Base-by-base conservation (phyloP, 1,140 invertebrate genomes). In the Asobara japonica region DNA sequence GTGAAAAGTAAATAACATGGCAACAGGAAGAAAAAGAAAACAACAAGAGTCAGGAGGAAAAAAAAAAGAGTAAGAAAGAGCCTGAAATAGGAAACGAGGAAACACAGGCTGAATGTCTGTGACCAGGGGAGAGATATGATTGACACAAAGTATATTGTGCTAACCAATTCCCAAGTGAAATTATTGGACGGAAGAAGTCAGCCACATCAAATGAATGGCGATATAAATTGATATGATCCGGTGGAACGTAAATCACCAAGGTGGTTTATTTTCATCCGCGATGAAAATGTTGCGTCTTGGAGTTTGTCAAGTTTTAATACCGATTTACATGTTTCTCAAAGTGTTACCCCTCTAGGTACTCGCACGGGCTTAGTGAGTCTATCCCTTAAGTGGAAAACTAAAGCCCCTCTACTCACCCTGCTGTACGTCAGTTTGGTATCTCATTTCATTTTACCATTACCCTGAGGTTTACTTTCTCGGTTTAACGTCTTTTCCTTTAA, bases 381-480 rank as follows among this genome's bases (percentile, higher is more conserved):
- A 56, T 33, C 38, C 29, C 29, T 72, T 72, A 60, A 72, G 70
- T 72, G 45, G 64, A 72, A 72, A 66, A 51, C 38, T 72, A 66
- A 66, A 72, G 70, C 64, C 22, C 56, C 69, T 61, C 56, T 64
- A 29, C 60, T 27, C 45, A n/a, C 41, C 64, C 36, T 22, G 27
- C 60, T 71, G 18, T 56, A 6, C 22, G 51, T 65, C 61, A 25
- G 22, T 33, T 72, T 61, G 45, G 65, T 45, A 31, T 66, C 31
- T 33, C 65, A 61, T 38, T 65, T 71, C 38, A 30, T 45, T 71
- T 65, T 31, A 71, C 48, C 25, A 13, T 71, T 20, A 33, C 41
- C 27, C 22, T 38, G 18, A 45, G 27, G 5, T 48, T n/a, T 41
- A 41, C 65, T 31, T 69, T 29, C 66, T 29, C 27, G 22, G 27